A percentile compares a stretch with the other conserved stretches of the same genome.
Conservation (phyloP, 2,797 vertebrate species). For the Arvicola amphibius region DNA sequence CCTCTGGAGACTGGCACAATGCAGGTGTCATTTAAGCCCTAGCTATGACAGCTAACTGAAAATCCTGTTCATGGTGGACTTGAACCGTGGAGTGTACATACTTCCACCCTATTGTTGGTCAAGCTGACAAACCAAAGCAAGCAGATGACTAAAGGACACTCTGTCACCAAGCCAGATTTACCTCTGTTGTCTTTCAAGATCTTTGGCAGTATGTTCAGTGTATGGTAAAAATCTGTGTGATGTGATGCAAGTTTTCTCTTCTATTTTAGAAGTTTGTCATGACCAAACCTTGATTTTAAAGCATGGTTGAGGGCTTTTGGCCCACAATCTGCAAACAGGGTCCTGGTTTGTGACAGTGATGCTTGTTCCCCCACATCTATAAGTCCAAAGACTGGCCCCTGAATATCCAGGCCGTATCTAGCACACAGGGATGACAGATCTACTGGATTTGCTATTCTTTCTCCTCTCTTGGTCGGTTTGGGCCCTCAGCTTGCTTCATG, state of each 20-base stretch:
- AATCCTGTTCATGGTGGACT: rapidly evolving
- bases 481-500: not conserved
- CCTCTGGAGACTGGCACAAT: not conserved
- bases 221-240: rapidly evolving
- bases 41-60: not conserved
- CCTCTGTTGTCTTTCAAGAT: too few species aligned
- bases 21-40: too few species aligned
- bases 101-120: not conserved
- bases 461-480: not conserved
- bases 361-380: too few species aligned
- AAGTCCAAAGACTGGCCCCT: too few species aligned
- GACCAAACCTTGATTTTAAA: not conserved
- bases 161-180: not conserved
- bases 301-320: rapidly evolving
- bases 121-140: not conserved
- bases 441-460: too few species aligned
- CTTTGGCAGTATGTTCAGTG: not conserved
- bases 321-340: not conserved
- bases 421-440: rapidly evolving
- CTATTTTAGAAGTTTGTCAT: not conserved
- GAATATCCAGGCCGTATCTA: rapidly evolving
- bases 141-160: not conserved
- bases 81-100: rapidly evolving
- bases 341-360: not conserved
- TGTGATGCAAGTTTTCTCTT: rapidly evolving